Conservation (phyloP, 2,113 vertebrate species). For the Cyprinodon tularosa region DNA sequence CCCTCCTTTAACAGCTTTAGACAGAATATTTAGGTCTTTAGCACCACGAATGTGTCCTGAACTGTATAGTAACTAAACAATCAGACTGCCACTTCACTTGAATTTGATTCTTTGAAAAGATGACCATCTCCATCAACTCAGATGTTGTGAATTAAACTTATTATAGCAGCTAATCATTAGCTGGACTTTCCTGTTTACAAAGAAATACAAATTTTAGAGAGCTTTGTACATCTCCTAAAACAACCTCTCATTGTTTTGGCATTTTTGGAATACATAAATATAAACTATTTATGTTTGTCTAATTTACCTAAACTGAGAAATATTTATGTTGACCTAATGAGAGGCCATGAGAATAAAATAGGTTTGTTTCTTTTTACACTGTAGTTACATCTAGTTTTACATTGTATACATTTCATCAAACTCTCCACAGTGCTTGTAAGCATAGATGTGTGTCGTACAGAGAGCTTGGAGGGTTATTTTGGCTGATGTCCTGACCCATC, state of each 20-base stretch:
- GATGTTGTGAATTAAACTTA: no score
- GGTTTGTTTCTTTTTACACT: background rate
- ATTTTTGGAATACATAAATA: background rate
- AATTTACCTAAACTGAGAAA: background rate
- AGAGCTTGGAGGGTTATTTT: conserved; percentile 11
- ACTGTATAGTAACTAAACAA: no score
- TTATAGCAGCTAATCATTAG: no score
- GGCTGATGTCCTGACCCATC: conserved; percentile 45
- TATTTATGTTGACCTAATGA: background rate
- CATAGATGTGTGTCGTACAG: conserved; percentile 55
- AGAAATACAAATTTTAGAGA: no score
- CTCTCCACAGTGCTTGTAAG: conserved; percentile 14
- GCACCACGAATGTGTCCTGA: background rate
- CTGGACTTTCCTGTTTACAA: no score
- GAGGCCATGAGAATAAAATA: background rate
- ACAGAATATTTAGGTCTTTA: background rate
- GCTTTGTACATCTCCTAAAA: background rate
- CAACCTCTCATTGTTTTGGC: no score
- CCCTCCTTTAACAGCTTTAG: background rate
- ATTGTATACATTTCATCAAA: background rate
- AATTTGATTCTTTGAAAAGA: no score
- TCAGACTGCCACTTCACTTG: no score
- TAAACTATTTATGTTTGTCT: background rate
- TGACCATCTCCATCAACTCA: no score
- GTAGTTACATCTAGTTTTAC: background rate